Base-by-base conservation (phyloP, 2,113 vertebrate genomes). In the Chascanopsetta lugubris region DNA sequence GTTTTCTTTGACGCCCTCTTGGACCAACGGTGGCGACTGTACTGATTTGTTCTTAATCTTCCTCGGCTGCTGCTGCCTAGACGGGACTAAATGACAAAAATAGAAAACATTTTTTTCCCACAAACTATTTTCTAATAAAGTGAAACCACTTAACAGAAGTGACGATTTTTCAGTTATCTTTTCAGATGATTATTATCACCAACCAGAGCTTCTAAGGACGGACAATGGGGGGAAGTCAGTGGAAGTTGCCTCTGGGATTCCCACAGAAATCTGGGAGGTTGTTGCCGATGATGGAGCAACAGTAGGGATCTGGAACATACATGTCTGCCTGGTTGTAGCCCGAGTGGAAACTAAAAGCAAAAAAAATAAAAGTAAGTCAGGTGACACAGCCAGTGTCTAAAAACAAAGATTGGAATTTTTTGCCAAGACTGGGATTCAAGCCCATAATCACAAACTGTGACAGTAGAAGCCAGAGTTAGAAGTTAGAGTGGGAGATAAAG, bases 271-370 rank as follows among this genome's bases (percentile, higher is more conserved):
- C 7, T 54, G 53, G 0, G 4, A 3, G 26, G 45, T 38, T 0
- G 5, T 1, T 8, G 25, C 42, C 5, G 67, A 29, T 32, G 43
- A 17, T 3, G 67, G 3, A 10, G 55, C 58, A 72, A 69, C 5
- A 3, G 48, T 47, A 0, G 79, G 49, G 1, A 36, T 17, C 46
- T 87, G 79, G 63, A 91, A 88, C 51, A 85, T 8, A 5, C 84
- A 87, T 0, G 91, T 93, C 68, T 90, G 88, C 13, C 90, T 83
- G 15, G 12, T 24, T 65, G 83, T 73, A 60, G 85, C 67, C 27
- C 84, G 85, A 67, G 25, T 78, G 22, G 54, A 32, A 56, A 79
- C 91, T 93, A 67, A 49, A 76, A 79, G 26, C 0, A 55, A 59
- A 22, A 75, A 15, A 75, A 58, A 57, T 5, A 2, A 1, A 62